Conservation (phyloP, 2,888 invertebrate species). For the Alloscopus bannaensis region DNA sequence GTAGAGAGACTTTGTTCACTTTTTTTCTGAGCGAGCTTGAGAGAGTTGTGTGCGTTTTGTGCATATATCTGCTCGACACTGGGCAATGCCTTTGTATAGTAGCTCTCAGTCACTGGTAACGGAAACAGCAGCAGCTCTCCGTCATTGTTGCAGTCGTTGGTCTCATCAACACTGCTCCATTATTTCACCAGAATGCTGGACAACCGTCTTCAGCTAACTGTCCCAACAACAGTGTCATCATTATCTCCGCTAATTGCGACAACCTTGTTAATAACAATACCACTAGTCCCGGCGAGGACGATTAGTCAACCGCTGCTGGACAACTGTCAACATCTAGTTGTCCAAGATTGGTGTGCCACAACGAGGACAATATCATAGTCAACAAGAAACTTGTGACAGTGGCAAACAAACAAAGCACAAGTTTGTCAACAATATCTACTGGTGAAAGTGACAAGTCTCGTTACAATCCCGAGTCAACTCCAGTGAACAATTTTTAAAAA, state of each 20-base stretch:
- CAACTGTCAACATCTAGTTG: slow-evolving; percentile 5
- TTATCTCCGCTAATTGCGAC: background rate
- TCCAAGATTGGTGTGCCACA: too few species aligned
- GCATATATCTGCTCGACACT: slow-evolving; percentile 54
- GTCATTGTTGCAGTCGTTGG: slow-evolving; percentile 37
- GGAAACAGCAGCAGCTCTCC: slow-evolving; percentile 65
- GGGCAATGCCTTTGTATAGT: slow-evolving; percentile 64
- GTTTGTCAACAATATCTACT: background rate
- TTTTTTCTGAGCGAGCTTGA: background rate
- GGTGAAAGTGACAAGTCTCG: slow-evolving; percentile 39
- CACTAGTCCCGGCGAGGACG: slow-evolving; percentile 7
- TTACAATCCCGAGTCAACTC: background rate
- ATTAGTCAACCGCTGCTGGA: slow-evolving; percentile 17
- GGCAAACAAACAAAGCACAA: background rate
- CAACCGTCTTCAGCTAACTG: slow-evolving; percentile 3
- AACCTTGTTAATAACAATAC: background rate
- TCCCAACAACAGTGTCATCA: slow-evolving; percentile 30
- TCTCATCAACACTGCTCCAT: slow-evolving; percentile 38
- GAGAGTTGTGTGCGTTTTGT: background rate
- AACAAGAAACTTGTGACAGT: background rate
- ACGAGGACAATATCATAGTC: too few species aligned
- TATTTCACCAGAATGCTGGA: slow-evolving; percentile 55
- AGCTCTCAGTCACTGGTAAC: slow-evolving; percentile 67
- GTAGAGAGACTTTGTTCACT: background rate
- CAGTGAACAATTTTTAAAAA: background rate